Evolutionary conservation across 2,888 invertebrate genomes (phyloP), one percentile per base, ranked within the genome.

Genomic region (Uloborus plumipes): DNA sequence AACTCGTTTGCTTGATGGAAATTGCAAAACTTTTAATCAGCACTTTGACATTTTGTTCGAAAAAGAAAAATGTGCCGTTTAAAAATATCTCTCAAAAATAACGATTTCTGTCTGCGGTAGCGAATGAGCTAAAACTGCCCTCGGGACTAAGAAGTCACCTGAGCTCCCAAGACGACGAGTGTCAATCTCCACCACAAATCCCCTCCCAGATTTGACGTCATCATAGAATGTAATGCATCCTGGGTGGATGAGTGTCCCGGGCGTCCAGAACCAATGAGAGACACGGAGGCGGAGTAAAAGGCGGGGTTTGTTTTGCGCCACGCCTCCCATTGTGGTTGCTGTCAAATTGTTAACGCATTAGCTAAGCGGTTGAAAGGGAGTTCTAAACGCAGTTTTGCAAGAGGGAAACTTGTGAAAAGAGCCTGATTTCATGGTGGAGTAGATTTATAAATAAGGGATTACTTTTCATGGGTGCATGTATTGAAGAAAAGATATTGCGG

Each of bases 111-210:
- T 55, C 62, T 74, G 74, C 49, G 80, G 74, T 81, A 67, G 73
- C 64, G 80, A 81, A 69, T 81, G 75, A 67, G 74, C 80, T 70
- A 81, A 81, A 81, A 81, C 80, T 81, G 80, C 80, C 80, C 39
- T 74, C 73, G 64, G 74, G 80, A 74, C 80, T 64, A 70, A 31
- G 70, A 62, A 73, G 70, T 81, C 74, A 81, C 80, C 74, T 74
- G 80, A 74, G 70, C 70, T 67, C 70, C 65, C 74, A 26, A 64
- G 61, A 47, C 64, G 55, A 65, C 58, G 64, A 22, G 55, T 22
- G 80, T 75, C 80, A 69, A 70, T 81, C 80, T 74, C 15, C 3
- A 0, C 16, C 13, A 47, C n/a, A 18, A 47, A 39, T 39, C 1
- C 39, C 39, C 39, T 39, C 39, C 39, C 39, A 39, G 39, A 39